Conservation (phyloP, 2,888 invertebrate species). For the Catocala sponsa region DNA sequence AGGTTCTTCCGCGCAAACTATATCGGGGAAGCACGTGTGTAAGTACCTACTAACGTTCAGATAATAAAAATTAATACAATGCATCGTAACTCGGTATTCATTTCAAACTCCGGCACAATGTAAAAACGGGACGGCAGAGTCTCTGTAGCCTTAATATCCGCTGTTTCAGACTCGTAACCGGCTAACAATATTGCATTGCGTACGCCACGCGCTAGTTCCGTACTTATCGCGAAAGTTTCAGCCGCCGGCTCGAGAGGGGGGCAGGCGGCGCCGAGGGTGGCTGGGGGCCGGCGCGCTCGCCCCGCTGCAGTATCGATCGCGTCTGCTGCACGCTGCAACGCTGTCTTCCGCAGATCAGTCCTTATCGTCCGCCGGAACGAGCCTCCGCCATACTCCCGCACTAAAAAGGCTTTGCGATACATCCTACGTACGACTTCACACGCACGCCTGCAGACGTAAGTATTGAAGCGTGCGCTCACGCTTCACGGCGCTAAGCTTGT, state of each 20-base stretch:
- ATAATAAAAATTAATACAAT: constrained; percentile 78
- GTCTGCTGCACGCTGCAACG: constrained; percentile 84
- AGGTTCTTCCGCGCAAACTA: constrained; percentile 42
- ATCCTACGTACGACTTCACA: constrained; percentile 60
- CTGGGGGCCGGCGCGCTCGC: constrained; percentile 44
- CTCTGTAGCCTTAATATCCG: constrained; percentile 86
- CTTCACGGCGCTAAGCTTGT: constrained; percentile 68
- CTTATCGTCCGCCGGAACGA: constrained; percentile 83
- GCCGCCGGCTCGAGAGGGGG: constrained; percentile 67
- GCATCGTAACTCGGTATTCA: constrained; percentile 75
- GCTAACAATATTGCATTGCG: constrained; percentile 88
- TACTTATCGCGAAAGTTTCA: constrained; percentile 88
- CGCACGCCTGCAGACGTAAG: constrained; percentile 65
- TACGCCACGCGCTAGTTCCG: constrained; percentile 87
- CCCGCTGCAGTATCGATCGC: constrained; percentile 85
- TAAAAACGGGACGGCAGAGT: constrained; percentile 78
- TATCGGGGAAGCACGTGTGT: constrained; percentile 45
- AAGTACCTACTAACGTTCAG: constrained; percentile 50
- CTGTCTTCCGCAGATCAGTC: constrained; percentile 87
- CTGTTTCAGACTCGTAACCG: constrained; percentile 85
- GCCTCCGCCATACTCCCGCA: constrained; percentile 62
- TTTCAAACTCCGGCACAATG: constrained; percentile 78
- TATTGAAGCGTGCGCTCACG: constrained; percentile 67
- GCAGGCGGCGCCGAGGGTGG: constrained; percentile 38
- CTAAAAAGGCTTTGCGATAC: constrained; percentile 78